Evolutionary conservation across 2,888 invertebrate species (phyloP).

Genomic region (Cephonodes hylas): DNA sequence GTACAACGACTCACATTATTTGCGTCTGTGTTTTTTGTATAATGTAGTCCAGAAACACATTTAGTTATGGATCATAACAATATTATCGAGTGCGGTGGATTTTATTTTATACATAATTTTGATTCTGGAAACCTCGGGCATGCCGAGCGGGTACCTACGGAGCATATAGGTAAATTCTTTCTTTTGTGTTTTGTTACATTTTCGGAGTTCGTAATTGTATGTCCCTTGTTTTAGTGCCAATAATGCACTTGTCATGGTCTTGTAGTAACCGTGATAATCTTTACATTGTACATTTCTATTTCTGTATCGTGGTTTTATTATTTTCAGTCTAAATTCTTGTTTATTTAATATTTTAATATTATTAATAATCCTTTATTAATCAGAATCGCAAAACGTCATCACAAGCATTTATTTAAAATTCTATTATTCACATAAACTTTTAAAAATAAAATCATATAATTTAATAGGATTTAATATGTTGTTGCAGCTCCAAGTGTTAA

Average conservation of each 20-base stretch:
- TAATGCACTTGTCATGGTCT: constrained; percentile 10
- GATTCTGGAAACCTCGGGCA: constrained; percentile 94
- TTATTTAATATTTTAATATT: no score
- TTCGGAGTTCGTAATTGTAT: background rate
- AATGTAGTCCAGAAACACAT: constrained; percentile 65
- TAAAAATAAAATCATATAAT: no score
- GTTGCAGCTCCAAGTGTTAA: constrained; percentile 57
- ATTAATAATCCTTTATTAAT: no score
- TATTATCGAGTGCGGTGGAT: constrained; percentile 85
- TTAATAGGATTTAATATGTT: no score
- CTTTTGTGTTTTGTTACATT: background rate
- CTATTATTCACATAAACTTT: no score
- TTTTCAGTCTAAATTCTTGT: no score
- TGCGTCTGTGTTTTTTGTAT: constrained; percentile 61
- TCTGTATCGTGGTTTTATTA: background rate
- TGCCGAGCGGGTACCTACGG: constrained; percentile 87
- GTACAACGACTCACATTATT: constrained; percentile 48
- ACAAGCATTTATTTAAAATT: no score
- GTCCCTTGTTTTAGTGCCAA: constrained; percentile 38
- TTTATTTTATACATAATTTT: constrained; percentile 92
- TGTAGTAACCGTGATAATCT: background rate
- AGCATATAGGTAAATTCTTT: constrained; percentile 71
- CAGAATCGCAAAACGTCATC: no score
- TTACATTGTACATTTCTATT: background rate
- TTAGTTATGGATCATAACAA: constrained; percentile 73